Evolutionary conservation across 2,113 vertebrate species (phyloP).

Genomic region (Zapornia atra): DNA sequence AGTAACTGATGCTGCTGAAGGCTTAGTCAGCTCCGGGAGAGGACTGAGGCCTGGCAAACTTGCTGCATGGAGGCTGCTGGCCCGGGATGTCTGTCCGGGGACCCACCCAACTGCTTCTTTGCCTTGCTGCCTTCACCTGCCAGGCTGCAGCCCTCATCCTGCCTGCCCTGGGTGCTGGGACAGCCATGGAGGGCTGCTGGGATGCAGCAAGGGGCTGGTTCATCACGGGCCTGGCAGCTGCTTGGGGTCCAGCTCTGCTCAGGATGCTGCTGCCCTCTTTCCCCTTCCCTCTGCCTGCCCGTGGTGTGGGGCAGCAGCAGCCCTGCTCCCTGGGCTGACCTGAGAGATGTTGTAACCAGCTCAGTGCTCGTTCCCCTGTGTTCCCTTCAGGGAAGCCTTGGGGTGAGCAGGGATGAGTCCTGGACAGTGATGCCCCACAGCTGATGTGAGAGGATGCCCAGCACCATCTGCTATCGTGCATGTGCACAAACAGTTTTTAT

Average conservation of each 20-base stretch:
- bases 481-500: background rate
- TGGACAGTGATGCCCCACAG: background rate
- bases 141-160: fast-evolving
- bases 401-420: background rate
- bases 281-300: background rate
- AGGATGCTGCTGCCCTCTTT: background rate
- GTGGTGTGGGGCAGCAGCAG: fast-evolving
- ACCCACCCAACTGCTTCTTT: background rate
- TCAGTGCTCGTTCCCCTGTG: background rate
- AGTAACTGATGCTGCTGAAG: background rate
- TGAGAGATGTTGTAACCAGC: background rate
- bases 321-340: fast-evolving
- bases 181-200: fast-evolving
- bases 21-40: background rate
- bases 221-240: fast-evolving
- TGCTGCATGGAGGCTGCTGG: background rate
- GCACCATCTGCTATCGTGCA: fast-evolving
- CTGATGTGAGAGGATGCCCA: background rate
- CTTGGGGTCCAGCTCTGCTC: background rate
- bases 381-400: background rate
- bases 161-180: background rate
- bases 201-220: background rate
- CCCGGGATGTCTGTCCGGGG: fast-evolving
- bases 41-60: background rate
- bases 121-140: background rate